phyloP scores from a whole-genome alignment of 2,888 invertebrate species.

The Scaptomyza caliginosa region DNA sequence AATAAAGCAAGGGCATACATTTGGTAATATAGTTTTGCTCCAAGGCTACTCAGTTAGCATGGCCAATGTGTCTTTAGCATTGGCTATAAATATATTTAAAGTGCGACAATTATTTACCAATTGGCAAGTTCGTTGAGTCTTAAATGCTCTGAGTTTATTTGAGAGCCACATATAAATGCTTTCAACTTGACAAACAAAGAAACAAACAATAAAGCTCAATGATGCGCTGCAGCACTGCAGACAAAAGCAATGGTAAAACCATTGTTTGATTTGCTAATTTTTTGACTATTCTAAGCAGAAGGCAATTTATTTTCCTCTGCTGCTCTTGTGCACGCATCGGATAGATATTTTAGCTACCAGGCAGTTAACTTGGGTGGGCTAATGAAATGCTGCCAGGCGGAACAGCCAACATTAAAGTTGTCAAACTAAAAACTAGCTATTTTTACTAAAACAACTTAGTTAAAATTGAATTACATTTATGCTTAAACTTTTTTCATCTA shows the following conservation, averaged over 20 bases:
- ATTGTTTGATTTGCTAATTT: constrained; percentile 1
- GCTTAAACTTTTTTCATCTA: no score
- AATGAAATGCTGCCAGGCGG: constrained; percentile 61
- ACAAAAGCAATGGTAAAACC: background rate
- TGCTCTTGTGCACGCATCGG: constrained; percentile 44
- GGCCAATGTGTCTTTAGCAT: constrained; percentile 40
- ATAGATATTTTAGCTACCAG: constrained; percentile 56
- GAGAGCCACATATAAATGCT: constrained; percentile 12
- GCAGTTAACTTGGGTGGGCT: constrained; percentile 6
- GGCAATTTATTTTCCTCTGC: constrained; percentile 19
- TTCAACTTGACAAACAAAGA: constrained; percentile 13
- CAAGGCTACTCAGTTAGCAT: constrained; percentile 51
- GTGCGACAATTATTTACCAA: constrained; percentile 27
- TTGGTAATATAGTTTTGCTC: constrained; percentile 20
- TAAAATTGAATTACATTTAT: no score
- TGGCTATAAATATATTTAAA: constrained; percentile 47
- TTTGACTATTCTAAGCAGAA: constrained; percentile 14
- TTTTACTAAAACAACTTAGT: no score
- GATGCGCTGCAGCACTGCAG: constrained; percentile 10
- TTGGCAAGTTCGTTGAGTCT: constrained; percentile 15
- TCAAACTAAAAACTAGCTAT: background rate
- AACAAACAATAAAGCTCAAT: constrained; percentile 9
- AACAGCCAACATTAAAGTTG: constrained; percentile 30
- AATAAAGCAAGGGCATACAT: constrained; percentile 68
- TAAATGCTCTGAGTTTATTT: constrained; percentile 8